These are phyloP conservation scores for Armadillidium nasatum DNA, from an alignment of 1,140 invertebrate genomes.

Conservation along the genomic window DNA sequence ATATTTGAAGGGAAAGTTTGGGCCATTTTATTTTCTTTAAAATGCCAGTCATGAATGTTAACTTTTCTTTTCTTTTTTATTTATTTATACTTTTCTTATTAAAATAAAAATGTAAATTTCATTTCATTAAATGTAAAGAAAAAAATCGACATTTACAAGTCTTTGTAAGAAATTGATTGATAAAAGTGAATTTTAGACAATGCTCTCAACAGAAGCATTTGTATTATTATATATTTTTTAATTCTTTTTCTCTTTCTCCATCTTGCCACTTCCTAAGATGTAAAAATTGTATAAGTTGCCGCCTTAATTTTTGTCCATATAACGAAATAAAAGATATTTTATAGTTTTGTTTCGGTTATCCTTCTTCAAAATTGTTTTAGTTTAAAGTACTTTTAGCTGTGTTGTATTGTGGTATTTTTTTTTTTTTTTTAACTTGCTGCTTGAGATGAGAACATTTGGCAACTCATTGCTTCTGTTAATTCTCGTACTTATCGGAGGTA, in stretches of 20 bases:
- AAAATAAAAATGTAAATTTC: neutral
- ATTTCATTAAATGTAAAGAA: neutral
- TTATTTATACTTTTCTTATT: too few species aligned
- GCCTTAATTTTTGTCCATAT: constrained; percentile 7
- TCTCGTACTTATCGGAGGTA: too few species aligned
- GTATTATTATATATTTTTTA: neutral
- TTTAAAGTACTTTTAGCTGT: too few species aligned
- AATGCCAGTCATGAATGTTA: too few species aligned
- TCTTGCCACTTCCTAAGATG: constrained; percentile 1
- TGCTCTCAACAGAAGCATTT: neutral
- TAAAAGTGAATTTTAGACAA: neutral
- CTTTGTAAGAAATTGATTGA: neutral
- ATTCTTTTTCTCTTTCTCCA: neutral
- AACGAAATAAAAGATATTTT: constrained; percentile 3
- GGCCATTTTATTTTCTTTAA: too few species aligned
- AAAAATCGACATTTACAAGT: neutral
- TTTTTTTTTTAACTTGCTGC: too few species aligned
- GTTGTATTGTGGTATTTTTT: too few species aligned
- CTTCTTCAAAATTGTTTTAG: too few species aligned
- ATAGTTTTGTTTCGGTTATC: neutral
- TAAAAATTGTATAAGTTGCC: neutral
- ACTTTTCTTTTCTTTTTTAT: too few species aligned
- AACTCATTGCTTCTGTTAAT: too few species aligned
- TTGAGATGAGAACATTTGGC: too few species aligned
- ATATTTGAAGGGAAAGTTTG: too few species aligned